Percentiles rank a stretch among this genome's conserved stretches.
phyloP scores from a whole-genome alignment of 2,113 vertebrate genomes.

The Aegotheles bennettii region DNA sequence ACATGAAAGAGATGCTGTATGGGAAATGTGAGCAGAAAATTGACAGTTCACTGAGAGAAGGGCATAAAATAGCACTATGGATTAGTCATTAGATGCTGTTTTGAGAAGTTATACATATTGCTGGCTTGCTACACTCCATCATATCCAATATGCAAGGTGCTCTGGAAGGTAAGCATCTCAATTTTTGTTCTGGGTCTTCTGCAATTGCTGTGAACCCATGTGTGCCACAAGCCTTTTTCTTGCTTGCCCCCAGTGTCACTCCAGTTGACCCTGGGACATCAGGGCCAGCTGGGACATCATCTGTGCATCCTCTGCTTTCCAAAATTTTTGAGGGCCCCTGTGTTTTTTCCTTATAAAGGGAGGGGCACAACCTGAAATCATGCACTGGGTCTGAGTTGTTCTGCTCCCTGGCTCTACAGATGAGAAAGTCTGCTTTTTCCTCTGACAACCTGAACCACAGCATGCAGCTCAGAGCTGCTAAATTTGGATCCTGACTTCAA shows the following conservation, averaged over 20 bases:
- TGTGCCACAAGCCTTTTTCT: background rate
- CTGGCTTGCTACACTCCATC: background rate
- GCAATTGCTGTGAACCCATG: background rate
- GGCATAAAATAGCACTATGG: background rate
- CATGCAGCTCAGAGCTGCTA: background rate
- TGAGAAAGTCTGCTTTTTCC: background rate
- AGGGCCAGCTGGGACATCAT: background rate
- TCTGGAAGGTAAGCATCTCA: background rate
- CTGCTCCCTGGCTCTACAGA: background rate
- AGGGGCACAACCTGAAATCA: background rate
- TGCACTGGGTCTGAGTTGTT: background rate
- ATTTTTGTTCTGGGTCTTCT: background rate
- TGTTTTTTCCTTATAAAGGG: background rate
- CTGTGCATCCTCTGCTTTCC: background rate
- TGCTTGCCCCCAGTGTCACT: background rate
- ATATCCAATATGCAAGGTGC: background rate
- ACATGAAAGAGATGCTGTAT: background rate
- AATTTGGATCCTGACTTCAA: slow-evolving; percentile 16
- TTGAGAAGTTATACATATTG: background rate
- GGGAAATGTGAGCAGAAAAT: background rate
- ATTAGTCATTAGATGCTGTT: background rate
- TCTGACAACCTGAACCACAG: background rate
- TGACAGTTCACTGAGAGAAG: background rate
- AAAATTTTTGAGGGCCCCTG: background rate
- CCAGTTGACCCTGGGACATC: background rate